phyloP scores from a whole-genome alignment of 2,888 invertebrate genomes.

The Disparrhopalites patrizii region DNA sequence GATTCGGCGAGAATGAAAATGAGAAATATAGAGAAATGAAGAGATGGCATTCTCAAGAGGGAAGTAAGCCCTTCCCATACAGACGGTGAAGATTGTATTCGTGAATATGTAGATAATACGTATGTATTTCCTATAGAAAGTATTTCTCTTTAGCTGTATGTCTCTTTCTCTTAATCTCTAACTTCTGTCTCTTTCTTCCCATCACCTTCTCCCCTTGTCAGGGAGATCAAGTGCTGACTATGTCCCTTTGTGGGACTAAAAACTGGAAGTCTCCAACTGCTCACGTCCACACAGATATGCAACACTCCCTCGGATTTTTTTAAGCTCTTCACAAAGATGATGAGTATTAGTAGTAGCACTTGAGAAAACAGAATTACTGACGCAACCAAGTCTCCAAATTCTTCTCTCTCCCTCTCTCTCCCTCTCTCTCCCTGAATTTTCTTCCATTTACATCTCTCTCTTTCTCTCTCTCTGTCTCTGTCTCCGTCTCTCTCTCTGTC shows the following conservation, averaged over 20 bases:
- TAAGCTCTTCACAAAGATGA: slow-evolving; percentile 1
- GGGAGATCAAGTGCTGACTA: slow-evolving; percentile 4
- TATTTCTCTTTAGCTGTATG: too few relatives aligned
- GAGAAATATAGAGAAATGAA: too few relatives aligned
- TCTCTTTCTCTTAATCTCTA: slow-evolving; percentile 11
- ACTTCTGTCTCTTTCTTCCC: neutral
- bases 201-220: neutral
- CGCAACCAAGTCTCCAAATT: slow-evolving; percentile 4
- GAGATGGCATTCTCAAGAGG: too few relatives aligned
- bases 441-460: too few relatives aligned
- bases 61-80: slow-evolving; percentile 21
- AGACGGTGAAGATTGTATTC: neutral
- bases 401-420: neutral
- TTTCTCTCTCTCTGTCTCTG: neutral
- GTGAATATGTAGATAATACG: too few relatives aligned
- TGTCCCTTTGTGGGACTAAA: slow-evolving; percentile 4
- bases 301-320: neutral
- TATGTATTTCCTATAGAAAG: slow-evolving; percentile 8
- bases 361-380: neutral
- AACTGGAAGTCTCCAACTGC: slow-evolving; percentile 1
- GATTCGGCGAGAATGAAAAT: too few relatives aligned
- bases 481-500: neutral
- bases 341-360: neutral
- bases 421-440: neutral
- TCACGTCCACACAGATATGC: neutral